A percentile compares a stretch with the other conserved stretches of the same genome.
Evolutionary conservation across 2,113 vertebrate species (phyloP).

Genomic region (Bos taurus): ARS-UCD2.0 NC_037337.1:35440501-35441000

Average conservation of each 20-base stretch:
- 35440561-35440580: not conserved
- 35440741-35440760: not conserved
- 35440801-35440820: not conserved
- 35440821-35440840: accelerated
- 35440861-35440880: not conserved
- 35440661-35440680: not conserved
- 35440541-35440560: not conserved
- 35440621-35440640: not conserved
- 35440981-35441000: not conserved
- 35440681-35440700: not conserved
- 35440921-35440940: not conserved
- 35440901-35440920: not conserved
- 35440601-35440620: not conserved
- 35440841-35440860: not conserved
- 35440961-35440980: not conserved
- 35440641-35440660: not conserved
- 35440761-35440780: not conserved
- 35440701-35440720: not conserved
- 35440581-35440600: not conserved
- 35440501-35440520: not conserved
- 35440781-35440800: not conserved
- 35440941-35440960: not conserved
- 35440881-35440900: not conserved
- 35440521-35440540: not conserved
- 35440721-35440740: not conserved